These are phyloP conservation scores for Fistularia commersonii DNA, from an alignment of 2,797 vertebrate species.

Conservation along the genomic window DNA sequence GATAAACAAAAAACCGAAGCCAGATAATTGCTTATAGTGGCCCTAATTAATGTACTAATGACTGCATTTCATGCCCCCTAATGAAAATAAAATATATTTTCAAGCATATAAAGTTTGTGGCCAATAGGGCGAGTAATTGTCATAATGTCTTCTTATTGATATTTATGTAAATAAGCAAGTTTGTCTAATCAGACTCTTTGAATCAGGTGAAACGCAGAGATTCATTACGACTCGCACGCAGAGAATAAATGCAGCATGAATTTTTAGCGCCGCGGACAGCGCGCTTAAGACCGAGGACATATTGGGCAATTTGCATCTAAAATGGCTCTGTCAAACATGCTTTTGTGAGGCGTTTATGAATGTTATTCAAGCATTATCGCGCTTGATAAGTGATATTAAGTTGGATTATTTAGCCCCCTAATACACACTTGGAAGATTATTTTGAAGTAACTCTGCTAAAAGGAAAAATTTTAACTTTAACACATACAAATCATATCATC, in stretches of 20 bases:
- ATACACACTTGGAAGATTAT: slow-evolving; percentile 1
- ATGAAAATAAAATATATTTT: slow-evolving; percentile 82
- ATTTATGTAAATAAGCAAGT: slow-evolving; percentile 76
- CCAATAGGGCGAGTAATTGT: slow-evolving; percentile 73
- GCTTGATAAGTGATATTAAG: too few species aligned
- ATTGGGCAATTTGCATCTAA: slow-evolving; percentile 56
- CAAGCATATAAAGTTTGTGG: slow-evolving; percentile 75
- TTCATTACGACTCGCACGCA: slow-evolving; percentile 27
- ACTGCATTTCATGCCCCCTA: slow-evolving; percentile 76
- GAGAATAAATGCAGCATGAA: slow-evolving; percentile 41
- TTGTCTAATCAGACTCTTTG: slow-evolving; percentile 60
- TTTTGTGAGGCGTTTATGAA: slow-evolving; percentile 58
- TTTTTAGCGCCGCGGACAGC: slow-evolving; percentile 40
- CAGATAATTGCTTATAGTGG: slow-evolving; percentile 77
- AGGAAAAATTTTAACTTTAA: too few species aligned
- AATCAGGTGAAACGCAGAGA: slow-evolving; percentile 54
- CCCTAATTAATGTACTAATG: slow-evolving; percentile 76
- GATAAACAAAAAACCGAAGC: slow-evolving; percentile 64
- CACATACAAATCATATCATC: too few species aligned
- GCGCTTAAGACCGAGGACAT: slow-evolving; percentile 30
- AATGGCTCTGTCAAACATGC: slow-evolving; percentile 60
- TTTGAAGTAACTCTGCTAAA: slow-evolving; percentile 2
- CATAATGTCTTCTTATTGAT: slow-evolving; percentile 75
- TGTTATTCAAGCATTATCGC: slow-evolving; percentile 43
- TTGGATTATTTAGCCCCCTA: too few species aligned